These are phyloP conservation scores for Steinernema hermaphroditum DNA, from an alignment of 2,888 invertebrate genomes.

Conservation along the genomic window DNA sequence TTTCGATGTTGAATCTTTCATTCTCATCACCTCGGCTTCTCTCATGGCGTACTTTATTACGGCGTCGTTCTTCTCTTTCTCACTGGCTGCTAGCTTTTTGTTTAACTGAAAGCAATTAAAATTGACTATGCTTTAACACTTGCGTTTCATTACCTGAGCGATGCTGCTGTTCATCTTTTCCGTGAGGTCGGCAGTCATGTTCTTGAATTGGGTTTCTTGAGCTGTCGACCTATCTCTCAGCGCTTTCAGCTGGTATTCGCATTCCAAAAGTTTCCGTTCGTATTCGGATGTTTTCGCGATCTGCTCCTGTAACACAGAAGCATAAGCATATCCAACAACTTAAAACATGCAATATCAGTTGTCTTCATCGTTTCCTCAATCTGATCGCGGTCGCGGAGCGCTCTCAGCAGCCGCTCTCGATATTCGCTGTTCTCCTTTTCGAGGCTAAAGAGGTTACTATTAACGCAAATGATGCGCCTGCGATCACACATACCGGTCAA, in stretches of 20 bases:
- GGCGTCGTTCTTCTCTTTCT: constrained; percentile 57
- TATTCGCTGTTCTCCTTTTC: constrained; percentile 55
- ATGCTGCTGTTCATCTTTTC: constrained; percentile 47
- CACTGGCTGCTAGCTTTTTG: constrained; percentile 49
- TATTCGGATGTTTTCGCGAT: constrained; percentile 45
- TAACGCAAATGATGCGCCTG: too few species aligned
- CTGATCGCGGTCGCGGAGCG: constrained; percentile 49
- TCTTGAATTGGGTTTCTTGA: constrained; percentile 54
- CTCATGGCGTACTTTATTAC: constrained; percentile 61
- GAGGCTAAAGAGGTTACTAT: constrained; percentile 44
- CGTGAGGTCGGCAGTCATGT: constrained; percentile 45
- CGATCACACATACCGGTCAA: constrained; percentile 40
- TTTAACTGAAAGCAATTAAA: constrained; percentile 44
- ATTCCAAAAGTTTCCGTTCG: constrained; percentile 43
- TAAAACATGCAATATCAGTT: constrained; percentile 28
- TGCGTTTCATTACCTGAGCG: constrained; percentile 41
- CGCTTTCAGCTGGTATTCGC: constrained; percentile 52
- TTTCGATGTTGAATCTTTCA: constrained; percentile 44
- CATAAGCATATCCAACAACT: not conserved
- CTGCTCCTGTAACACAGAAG: constrained; percentile 32
- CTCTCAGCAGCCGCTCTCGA: constrained; percentile 51
- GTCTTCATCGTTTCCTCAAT: constrained; percentile 45
- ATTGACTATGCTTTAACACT: not conserved
- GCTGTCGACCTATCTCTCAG: constrained; percentile 46
- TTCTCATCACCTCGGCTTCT: constrained; percentile 56